These are phyloP conservation scores for Taeniopygia guttata DNA, from an alignment of 2,797 vertebrate species.

Conservation along the genomic window DNA sequence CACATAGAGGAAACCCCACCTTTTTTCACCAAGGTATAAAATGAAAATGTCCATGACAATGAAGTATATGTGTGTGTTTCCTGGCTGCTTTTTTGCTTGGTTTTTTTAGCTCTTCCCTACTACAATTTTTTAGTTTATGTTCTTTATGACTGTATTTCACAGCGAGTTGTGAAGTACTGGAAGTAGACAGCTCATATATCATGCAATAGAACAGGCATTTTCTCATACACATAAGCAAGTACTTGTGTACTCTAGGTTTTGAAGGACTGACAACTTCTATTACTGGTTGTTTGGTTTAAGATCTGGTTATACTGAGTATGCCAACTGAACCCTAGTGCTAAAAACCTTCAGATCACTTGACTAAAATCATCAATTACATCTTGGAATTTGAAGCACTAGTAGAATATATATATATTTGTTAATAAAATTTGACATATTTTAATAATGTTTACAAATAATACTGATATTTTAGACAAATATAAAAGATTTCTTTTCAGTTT, in stretches of 20 bases:
- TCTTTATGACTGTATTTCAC: neutral
- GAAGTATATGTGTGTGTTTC: neutral
- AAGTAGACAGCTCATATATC: neutral
- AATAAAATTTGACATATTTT: neutral
- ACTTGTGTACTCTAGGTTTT: neutral
- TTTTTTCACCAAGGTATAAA: neutral
- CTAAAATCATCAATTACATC: neutral
- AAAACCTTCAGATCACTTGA: neutral
- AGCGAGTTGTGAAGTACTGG: neutral
- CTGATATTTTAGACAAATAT: neutral
- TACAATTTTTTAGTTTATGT: neutral
- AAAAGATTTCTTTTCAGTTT: neutral
- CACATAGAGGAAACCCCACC: fast-evolving
- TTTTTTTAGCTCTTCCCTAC: neutral
- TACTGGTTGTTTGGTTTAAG: neutral
- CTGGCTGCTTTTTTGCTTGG: neutral
- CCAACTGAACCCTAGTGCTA: neutral
- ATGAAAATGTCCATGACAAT: neutral
- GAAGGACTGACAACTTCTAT: neutral
- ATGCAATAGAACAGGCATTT: neutral
- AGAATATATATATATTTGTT: neutral
- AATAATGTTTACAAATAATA: neutral
- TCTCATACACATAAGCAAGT: neutral
- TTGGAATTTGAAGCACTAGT: neutral
- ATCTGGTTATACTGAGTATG: neutral